phyloP scores from a whole-genome alignment of 2,888 invertebrate genomes.

The Epistrophella euchroma region DNA sequence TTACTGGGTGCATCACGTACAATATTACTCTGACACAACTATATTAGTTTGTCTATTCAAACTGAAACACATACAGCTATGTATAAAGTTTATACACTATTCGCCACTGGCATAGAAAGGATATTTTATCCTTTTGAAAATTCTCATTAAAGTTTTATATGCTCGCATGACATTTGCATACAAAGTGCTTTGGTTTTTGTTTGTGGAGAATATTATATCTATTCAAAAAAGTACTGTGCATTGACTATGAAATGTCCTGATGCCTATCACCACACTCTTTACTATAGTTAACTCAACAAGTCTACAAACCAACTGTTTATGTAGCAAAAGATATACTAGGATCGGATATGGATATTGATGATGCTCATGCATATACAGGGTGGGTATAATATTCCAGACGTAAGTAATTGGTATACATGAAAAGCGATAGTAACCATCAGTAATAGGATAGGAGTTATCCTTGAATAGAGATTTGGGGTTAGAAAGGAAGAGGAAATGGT shows the following conservation, averaged over 20 bases:
- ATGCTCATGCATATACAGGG: conserved; percentile 22
- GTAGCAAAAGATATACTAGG: neutral
- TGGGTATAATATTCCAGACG: conserved; percentile 28
- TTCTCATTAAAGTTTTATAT: conserved; percentile 69
- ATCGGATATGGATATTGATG: conserved; percentile 16
- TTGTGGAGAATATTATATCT: neutral
- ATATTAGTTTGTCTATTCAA: conserved; percentile 9
- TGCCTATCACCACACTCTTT: conserved; percentile 17
- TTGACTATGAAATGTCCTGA: conserved; percentile 1
- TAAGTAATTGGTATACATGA: conserved; percentile 37
- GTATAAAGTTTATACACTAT: neutral
- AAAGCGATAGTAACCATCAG: conserved; percentile 20
- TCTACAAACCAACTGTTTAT: neutral
- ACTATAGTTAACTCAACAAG: conserved; percentile 24
- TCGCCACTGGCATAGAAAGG: neutral
- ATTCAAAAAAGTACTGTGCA: neutral
- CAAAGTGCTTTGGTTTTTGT: conserved; percentile 48
- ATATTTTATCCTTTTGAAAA: conserved; percentile 43
- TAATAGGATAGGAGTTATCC: conserved; percentile 19
- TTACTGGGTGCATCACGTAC: conserved; percentile 30
- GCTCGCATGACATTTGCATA: conserved; percentile 64
- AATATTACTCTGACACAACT: neutral
- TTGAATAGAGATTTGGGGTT: conserved; percentile 12
- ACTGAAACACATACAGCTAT: neutral
- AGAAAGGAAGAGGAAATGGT: conserved; percentile 2